Evolutionary conservation across 2,113 vertebrate genomes (phyloP).

Genomic region (Chitala chitala): DNA sequence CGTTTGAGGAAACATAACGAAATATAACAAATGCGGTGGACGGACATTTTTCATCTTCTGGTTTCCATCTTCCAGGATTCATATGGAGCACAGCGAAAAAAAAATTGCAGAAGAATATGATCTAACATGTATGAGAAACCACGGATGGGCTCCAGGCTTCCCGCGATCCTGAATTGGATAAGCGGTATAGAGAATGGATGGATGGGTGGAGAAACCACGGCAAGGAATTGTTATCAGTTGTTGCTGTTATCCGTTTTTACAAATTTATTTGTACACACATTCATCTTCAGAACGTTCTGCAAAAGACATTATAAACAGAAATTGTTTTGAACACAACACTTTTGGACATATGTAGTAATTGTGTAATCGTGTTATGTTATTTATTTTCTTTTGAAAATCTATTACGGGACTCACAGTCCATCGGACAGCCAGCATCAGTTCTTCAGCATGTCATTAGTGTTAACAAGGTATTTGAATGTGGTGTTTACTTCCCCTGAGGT

Average conservation of each 20-base stretch:
- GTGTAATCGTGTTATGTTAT: not conserved
- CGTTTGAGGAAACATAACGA: not conserved
- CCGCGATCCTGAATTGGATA: too few relatives aligned
- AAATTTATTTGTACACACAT: not conserved
- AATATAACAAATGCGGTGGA: constrained; percentile 23
- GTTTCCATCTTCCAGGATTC: constrained; percentile 18
- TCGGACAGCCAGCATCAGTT: not conserved
- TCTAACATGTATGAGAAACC: not conserved
- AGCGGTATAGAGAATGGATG: not conserved
- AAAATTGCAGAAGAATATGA: not conserved
- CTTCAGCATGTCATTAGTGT: constrained; percentile 1
- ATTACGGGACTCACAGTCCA: too few relatives aligned
- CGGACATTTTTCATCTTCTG: not conserved
- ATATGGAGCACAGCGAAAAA: not conserved
- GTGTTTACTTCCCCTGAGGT: not conserved
- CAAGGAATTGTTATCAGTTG: not conserved
- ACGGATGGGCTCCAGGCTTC: too few relatives aligned
- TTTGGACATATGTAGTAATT: not conserved
- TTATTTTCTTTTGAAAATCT: not conserved
- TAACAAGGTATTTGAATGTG: constrained; percentile 15
- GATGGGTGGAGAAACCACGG: not conserved
- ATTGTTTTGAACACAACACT: not conserved
- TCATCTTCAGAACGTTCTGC: not conserved
- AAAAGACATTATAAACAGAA: not conserved
- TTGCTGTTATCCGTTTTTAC: not conserved